Percentiles rank a stretch among this genome's conserved stretches.
These are phyloP conservation scores for Merops nubicus DNA, from an alignment of 2,113 vertebrate genomes.

Conservation along the genomic window DNA sequence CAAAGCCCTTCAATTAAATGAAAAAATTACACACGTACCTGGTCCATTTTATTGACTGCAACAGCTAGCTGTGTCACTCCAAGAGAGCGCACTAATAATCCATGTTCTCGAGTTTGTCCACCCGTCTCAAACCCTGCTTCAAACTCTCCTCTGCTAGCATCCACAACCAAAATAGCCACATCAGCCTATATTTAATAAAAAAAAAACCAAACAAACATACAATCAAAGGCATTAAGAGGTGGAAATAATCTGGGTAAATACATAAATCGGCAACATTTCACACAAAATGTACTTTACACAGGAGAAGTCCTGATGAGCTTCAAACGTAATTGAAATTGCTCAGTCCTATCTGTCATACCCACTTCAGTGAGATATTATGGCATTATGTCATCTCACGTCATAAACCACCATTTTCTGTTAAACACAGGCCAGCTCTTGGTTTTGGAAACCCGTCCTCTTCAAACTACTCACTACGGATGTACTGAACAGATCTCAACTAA, in stretches of 20 bases:
- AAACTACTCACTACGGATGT: not conserved
- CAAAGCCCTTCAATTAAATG: not conserved
- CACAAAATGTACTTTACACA: accelerated
- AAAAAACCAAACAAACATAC: not conserved
- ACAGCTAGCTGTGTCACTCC: slow-evolving; percentile 97
- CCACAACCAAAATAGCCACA: slow-evolving; percentile 93
- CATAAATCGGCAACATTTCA: not conserved
- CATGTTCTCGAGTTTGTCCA: slow-evolving; percentile 95
- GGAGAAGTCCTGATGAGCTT: not conserved
- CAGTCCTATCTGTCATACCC: not conserved
- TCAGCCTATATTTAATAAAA: slow-evolving; percentile 82
- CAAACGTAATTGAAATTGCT: not conserved
- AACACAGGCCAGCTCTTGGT: not conserved
- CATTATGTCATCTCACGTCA: not conserved
- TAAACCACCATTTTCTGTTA: not conserved
- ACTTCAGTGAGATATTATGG: not conserved
- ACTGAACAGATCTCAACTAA: not conserved
- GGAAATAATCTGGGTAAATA: not conserved
- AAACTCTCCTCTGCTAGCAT: slow-evolving; percentile 95
- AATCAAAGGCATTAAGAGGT: not conserved
- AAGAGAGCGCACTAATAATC: slow-evolving; percentile 93
- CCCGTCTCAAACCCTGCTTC: slow-evolving; percentile 98
- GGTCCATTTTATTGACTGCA: slow-evolving; percentile 98
- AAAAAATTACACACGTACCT: slow-evolving; percentile 75
- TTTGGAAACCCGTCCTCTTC: not conserved